These are phyloP conservation scores for Sminthurinus signatus DNA, from an alignment of 1,140 invertebrate species.

Conservation along the genomic window DNA sequence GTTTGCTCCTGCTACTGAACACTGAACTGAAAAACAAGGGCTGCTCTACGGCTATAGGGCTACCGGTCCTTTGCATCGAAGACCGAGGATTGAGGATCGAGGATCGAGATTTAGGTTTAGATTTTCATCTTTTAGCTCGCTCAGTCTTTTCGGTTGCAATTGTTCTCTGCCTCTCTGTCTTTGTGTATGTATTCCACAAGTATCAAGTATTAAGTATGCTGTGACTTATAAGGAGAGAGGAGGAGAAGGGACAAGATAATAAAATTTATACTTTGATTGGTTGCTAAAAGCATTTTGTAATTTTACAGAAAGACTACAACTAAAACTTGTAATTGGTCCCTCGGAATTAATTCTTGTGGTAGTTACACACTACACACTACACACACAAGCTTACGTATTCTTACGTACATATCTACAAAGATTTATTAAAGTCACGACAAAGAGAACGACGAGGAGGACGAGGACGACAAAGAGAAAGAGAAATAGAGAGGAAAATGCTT, in stretches of 20 bases:
- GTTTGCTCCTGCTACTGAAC: too few relatives aligned
- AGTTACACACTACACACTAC: neutral
- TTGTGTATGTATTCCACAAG: neutral
- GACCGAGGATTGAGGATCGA: too few relatives aligned
- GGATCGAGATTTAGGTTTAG: too few relatives aligned
- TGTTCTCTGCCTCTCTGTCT: neutral
- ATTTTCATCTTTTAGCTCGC: neutral
- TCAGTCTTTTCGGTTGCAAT: neutral
- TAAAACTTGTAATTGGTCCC: too few relatives aligned
- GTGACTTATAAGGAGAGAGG: neutral
- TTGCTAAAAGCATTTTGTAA: constrained; percentile 2
- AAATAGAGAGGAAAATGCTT: too few relatives aligned
- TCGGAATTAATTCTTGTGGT: too few relatives aligned
- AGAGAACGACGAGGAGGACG: neutral
- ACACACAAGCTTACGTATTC: too few relatives aligned
- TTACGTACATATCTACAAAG: neutral
- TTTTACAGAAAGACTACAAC: constrained; percentile 1
- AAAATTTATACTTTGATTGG: constrained; percentile 4
- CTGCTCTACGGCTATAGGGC: too few relatives aligned
- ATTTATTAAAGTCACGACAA: constrained; percentile 11
- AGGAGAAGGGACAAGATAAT: neutral
- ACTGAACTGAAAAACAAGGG: too few relatives aligned
- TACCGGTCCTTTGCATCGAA: too few relatives aligned
- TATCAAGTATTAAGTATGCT: neutral
- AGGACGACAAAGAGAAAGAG: too few relatives aligned